Evolutionary conservation across 2,113 vertebrate genomes (phyloP).

Genomic region (Pteropus alecto): DNA sequence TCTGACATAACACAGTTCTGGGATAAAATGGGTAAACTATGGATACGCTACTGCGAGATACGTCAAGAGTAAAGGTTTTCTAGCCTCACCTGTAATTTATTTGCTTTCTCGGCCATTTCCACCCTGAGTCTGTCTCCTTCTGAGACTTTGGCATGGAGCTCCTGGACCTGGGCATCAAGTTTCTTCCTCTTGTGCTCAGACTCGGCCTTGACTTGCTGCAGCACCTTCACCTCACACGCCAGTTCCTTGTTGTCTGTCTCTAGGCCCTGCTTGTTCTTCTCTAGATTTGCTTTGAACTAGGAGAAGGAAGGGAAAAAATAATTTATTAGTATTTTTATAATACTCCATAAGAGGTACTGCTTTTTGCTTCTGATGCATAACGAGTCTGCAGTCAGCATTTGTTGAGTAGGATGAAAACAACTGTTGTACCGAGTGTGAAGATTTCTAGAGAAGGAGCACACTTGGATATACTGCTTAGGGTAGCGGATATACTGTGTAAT

Average conservation of each 20-base stretch:
- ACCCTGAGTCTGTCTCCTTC: slow-evolving; percentile 90
- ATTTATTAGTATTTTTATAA: not conserved
- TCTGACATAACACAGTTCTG: not conserved
- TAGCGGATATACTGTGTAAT: not conserved
- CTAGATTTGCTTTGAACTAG: slow-evolving; percentile 95
- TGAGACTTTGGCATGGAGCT: slow-evolving; percentile 88
- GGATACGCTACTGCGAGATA: accelerated
- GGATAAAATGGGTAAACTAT: not conserved
- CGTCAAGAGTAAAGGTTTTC: accelerated
- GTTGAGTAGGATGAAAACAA: not conserved
- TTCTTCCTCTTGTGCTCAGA: slow-evolving; percentile 97
- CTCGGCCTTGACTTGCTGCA: slow-evolving; percentile 94
- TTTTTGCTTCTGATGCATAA: not conserved
- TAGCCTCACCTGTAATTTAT: slow-evolving; percentile 92
- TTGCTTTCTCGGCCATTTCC: slow-evolving; percentile 90
- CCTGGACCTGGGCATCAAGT: slow-evolving; percentile 93
- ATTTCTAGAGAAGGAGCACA: not conserved
- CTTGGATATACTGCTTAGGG: not conserved
- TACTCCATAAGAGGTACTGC: not conserved
- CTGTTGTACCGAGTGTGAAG: not conserved
- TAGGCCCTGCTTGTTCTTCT: slow-evolving; percentile 96
- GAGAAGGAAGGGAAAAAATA: not conserved
- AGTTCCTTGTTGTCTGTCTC: slow-evolving; percentile 97
- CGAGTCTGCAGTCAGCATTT: not conserved
- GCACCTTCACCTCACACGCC: slow-evolving; percentile 91